Evolutionary conservation across 2,797 vertebrate genomes (phyloP), one percentile per base, ranked within the genome.

Genomic region (Paratrypauchen microcephalus): DNA sequence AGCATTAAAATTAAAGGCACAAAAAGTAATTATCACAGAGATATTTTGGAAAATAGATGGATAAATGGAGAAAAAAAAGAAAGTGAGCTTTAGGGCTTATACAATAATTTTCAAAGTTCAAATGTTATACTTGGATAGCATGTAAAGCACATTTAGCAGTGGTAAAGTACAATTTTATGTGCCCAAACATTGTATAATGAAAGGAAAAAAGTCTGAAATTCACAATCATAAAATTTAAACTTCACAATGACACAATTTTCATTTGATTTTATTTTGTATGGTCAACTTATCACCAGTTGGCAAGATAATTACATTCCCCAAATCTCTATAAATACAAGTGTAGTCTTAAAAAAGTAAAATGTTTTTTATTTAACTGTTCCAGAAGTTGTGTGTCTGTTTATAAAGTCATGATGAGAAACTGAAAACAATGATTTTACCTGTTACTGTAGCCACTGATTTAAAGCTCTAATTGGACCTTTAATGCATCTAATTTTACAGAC

Each of bases 391-490:
- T 63, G 54, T 63, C 50, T 71, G 83, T 74, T 81, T 74, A 73
- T 64, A 69, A 84, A 64, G 73, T 82, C 71, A 70, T 72, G 62
- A n/a, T 6, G 61, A 75, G 79, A 69, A 70, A 66, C 58, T 48
- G 57, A 79, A 81, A 82, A 79, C 30, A 36, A 70, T 83, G 65
- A 55, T 75, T 76, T 80, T 74, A 73, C 65, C 65, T 82, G 65
- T 58, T 73, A 81, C 71, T 81, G 41, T n/a, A 73, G 78, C 83
- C 78, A 83, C 81, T 81, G 75, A 83, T 82, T 85, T 79, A 89
- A 74, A 79, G 80, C 84, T 73, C 85, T 87, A 83, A 89, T 87
- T 88, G 80, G 83, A 69, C 78, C 78, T 88, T 86, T 88, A 91
- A 86, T 87, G 80, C 77, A 70, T 83, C 79, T 85, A 76, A 79